Conservation (phyloP, 2,888 invertebrate genomes). For the Diaphora mendica region DNA sequence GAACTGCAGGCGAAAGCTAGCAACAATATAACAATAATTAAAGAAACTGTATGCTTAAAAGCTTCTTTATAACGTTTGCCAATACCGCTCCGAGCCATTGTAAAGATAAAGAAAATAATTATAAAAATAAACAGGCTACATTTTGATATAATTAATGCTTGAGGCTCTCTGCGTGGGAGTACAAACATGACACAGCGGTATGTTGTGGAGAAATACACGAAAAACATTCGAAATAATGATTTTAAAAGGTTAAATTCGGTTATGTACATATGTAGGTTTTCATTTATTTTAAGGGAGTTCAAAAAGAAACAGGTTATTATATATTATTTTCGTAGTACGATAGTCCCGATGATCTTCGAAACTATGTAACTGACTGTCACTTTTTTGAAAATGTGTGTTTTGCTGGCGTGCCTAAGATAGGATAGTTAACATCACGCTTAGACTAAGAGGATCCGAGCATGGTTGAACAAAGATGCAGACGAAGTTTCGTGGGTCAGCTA, state of each 20-base stretch:
- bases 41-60: neutral
- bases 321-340: too few species aligned
- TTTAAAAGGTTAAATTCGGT: neutral
- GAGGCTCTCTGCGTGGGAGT: constrained; percentile 15
- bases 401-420: too few species aligned
- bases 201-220: neutral
- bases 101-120: constrained; percentile 6
- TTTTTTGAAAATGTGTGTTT: too few species aligned
- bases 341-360: too few species aligned
- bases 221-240: constrained; percentile 1
- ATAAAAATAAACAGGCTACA: constrained; percentile 10
- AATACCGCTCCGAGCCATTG: constrained; percentile 6
- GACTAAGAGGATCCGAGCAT: too few species aligned
- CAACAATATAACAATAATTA: neutral
- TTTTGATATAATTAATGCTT: constrained; percentile 13
- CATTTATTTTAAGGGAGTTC: neutral
- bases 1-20: too few species aligned
- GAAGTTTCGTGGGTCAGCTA: too few species aligned
- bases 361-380: too few species aligned
- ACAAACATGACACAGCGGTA: neutral
- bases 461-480: too few species aligned
- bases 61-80: neutral
- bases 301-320: too few species aligned
- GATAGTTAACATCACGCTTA: too few species aligned
- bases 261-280: neutral